A percentile compares a stretch with the other conserved stretches of the same genome.
Evolutionary conservation across 2,888 invertebrate species (phyloP).

Genomic region (Disparrhopalites patrizii): DNA sequence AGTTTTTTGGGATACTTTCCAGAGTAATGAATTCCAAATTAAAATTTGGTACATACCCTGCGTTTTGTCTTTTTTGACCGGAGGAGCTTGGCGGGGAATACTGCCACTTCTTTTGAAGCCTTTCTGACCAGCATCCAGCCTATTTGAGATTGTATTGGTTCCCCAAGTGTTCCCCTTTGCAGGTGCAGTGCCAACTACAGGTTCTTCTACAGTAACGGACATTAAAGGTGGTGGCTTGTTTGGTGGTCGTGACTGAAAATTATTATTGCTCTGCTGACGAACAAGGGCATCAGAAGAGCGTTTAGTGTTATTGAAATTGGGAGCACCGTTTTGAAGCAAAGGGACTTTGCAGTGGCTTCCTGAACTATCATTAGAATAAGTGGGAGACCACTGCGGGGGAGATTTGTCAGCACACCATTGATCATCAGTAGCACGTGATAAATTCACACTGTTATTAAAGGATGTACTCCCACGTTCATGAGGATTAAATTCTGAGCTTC

Average conservation of each 20-base stretch:
- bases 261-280: no score
- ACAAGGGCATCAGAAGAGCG: no score
- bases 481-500: no score
- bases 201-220: neutral
- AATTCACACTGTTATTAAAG: no score
- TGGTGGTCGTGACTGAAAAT: neutral
- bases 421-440: no score
- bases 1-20: neutral
- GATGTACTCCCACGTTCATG: no score
- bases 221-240: conserved; percentile 1
- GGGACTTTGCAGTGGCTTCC: no score
- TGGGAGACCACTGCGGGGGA: no score
- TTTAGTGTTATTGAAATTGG: no score
- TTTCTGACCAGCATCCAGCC: neutral
- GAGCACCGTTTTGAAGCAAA: no score
- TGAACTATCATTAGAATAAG: no score
- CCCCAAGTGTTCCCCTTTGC: neutral
- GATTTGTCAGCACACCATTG: no score
- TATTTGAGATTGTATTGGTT: neutral
- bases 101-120: neutral
- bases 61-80: conserved; percentile 6
- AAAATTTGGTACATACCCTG: neutral
- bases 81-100: neutral
- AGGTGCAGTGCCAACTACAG: neutral
- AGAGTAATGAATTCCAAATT: neutral